phyloP scores from a whole-genome alignment of 1,140 invertebrate species.

The Heliconius nattereri region DNA sequence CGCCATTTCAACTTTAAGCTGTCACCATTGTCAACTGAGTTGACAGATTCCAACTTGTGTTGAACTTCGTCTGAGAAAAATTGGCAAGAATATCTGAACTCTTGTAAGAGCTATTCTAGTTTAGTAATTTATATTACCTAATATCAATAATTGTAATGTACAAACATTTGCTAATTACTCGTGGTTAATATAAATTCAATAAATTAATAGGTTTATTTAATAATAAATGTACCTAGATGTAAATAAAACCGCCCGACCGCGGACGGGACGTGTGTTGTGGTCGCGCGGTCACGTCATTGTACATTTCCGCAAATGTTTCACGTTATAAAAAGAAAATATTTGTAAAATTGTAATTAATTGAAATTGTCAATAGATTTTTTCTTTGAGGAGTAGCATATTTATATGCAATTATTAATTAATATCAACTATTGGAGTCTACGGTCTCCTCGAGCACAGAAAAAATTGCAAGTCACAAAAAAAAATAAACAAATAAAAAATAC shows the following conservation, averaged over 20 bases:
- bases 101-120: neutral
- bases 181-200: slow-evolving; percentile 3
- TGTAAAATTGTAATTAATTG: neutral
- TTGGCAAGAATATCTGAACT: neutral
- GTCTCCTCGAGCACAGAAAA: too few relatives aligned
- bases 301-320: neutral
- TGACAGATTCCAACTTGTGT: neutral
- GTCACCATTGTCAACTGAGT: neutral
- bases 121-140: neutral
- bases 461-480: too few relatives aligned
- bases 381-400: too few relatives aligned
- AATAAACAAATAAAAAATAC: too few relatives aligned
- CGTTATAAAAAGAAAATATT: neutral
- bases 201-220: neutral
- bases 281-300: neutral
- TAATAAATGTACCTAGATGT: neutral
- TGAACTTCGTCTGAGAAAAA: neutral
- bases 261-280: neutral
- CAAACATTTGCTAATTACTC: neutral
- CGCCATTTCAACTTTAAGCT: neutral
- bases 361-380: too few relatives aligned
- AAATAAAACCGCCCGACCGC: neutral
- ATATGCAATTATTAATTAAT: too few relatives aligned
- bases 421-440: too few relatives aligned
- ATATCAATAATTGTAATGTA: neutral